These are phyloP conservation scores for Anhinga anhinga DNA, from an alignment of 2,113 vertebrate species.

Conservation along the genomic window DNA sequence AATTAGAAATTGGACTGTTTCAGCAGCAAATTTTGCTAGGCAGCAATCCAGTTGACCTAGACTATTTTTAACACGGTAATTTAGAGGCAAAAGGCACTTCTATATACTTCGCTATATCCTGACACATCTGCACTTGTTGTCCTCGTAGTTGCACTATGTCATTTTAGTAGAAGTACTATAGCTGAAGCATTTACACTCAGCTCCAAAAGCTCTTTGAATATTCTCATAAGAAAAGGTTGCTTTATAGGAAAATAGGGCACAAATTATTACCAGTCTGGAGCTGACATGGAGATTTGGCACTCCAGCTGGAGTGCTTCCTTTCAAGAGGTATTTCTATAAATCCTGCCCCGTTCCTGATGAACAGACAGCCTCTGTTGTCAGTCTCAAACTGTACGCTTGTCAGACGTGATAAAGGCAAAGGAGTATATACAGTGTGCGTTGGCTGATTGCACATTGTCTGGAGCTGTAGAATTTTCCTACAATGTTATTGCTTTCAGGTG, in stretches of 20 bases:
- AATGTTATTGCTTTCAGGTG: constrained; percentile 37
- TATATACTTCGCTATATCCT: background rate
- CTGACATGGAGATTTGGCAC: background rate
- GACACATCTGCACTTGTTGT: background rate
- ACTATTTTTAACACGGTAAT: background rate
- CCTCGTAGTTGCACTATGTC: background rate
- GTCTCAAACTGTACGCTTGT: background rate
- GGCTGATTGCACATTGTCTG: constrained; percentile 54
- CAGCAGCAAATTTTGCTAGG: background rate
- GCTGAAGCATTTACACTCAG: background rate
- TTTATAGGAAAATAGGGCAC: background rate
- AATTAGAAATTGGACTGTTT: background rate
- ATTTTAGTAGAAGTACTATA: background rate
- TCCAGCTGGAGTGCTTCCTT: constrained; percentile 15
- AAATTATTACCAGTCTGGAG: background rate
- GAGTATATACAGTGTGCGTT: background rate
- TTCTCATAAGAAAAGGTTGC: background rate
- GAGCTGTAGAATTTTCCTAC: constrained; percentile 7
- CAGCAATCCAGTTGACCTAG: background rate
- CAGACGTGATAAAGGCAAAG: background rate
- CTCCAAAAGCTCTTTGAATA: background rate
- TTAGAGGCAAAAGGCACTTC: background rate
- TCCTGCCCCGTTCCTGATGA: background rate
- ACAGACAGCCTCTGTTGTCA: background rate
- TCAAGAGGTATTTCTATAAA: background rate